Conservation (phyloP, 2,113 vertebrate species). For the Muntiacus muntjak region DNA sequence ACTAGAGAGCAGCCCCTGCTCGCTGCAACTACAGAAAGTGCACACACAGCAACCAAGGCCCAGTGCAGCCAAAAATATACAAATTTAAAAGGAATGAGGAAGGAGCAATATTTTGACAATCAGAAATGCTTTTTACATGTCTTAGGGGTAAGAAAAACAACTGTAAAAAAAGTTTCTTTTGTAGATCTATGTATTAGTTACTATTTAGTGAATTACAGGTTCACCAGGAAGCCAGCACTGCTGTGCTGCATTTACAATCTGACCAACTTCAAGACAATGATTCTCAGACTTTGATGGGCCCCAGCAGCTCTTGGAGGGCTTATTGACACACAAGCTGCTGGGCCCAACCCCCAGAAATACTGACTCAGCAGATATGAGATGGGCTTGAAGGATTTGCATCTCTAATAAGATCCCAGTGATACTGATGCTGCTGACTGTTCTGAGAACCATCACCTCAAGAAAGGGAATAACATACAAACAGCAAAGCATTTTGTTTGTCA, state of each 20-base stretch:
- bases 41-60: not conserved
- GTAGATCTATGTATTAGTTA: not conserved
- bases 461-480: not conserved
- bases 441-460: not conserved
- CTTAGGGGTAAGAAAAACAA: not conserved
- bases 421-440: not conserved
- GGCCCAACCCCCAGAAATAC: not conserved
- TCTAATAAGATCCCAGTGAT: not conserved
- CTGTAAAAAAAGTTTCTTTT: not conserved
- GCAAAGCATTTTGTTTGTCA: not conserved
- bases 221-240: not conserved
- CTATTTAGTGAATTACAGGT: not conserved
- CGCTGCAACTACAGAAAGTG: not conserved
- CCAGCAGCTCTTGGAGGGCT: not conserved
- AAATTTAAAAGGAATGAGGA: not conserved
- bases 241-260: not conserved
- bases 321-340: not conserved
- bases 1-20: not conserved
- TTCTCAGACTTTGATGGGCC: not conserved
- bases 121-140: not conserved
- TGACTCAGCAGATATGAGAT: not conserved
- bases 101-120: not conserved
- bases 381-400: not conserved
- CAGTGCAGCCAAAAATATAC: not conserved
- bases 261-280: not conserved